A percentile compares a stretch with the other conserved stretches of the same genome.
phyloP scores from a whole-genome alignment of 30 jellyfish, hydroid and myxozoan genomes.

The Turritopsis dohrnii region DNA sequence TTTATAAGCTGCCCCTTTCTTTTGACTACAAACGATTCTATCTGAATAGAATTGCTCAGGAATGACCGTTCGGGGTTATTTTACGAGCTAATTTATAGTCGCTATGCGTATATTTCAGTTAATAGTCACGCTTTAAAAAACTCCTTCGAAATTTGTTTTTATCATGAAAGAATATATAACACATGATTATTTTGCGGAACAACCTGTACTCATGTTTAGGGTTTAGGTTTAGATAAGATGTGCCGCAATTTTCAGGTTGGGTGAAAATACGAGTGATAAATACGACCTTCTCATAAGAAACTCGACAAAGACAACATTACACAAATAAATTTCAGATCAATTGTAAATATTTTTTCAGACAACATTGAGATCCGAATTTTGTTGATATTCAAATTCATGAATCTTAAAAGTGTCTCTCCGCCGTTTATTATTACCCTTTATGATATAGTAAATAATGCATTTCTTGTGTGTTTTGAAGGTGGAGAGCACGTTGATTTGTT shows the following conservation, averaged over 20 bases:
- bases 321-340: neutral
- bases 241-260: neutral
- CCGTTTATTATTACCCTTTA: neutral
- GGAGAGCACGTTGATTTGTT: neutral
- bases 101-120: neutral
- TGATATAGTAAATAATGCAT: neutral
- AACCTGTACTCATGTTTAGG: neutral
- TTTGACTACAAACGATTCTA: neutral
- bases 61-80: neutral
- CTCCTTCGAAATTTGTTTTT: neutral
- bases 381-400: neutral
- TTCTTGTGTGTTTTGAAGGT: neutral
- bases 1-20: neutral
- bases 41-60: neutral
- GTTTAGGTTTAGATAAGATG: neutral
- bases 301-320: neutral
- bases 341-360: neutral
- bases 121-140: neutral
- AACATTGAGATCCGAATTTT: neutral
- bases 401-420: neutral
- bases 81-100: neutral
- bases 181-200: neutral
- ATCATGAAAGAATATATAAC: neutral
- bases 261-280: neutral
- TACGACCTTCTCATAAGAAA: neutral